Conservation (phyloP, 1,140 invertebrate genomes). For the Araneus ventricosus region DNA sequence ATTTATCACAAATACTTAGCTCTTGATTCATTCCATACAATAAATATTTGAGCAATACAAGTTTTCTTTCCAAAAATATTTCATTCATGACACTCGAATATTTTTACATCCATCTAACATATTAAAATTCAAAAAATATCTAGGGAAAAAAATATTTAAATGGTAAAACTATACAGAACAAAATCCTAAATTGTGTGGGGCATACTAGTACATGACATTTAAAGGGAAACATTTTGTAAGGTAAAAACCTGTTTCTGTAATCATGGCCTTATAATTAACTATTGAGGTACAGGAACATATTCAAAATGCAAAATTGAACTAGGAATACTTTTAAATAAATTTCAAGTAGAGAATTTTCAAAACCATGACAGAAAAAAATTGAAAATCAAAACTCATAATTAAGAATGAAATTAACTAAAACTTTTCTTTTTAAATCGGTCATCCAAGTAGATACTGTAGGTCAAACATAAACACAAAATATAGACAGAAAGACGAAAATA, state of each 20-base stretch:
- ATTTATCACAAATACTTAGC: constrained; percentile 34
- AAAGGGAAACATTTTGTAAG: background rate
- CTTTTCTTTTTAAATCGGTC: background rate
- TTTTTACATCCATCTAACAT: background rate
- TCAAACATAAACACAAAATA: constrained; percentile 32
- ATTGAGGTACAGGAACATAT: background rate
- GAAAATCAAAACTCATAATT: background rate
- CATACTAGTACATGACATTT: background rate
- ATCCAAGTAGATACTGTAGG: background rate
- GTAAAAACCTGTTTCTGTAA: no score
- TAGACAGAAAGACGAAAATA: constrained; percentile 47
- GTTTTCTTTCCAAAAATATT: background rate
- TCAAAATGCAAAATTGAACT: background rate
- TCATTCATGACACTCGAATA: background rate
- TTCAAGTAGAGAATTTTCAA: background rate
- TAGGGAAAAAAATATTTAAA: background rate
- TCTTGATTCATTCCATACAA: constrained; percentile 18
- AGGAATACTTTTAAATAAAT: no score
- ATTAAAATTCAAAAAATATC: background rate
- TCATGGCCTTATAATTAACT: background rate
- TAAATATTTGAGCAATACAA: constrained; percentile 35
- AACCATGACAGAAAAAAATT: background rate
- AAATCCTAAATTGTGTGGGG: background rate
- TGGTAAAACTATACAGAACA: background rate
- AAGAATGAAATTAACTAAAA: background rate